Evolutionary conservation across 2,797 vertebrate species (phyloP).

Genomic region (Typhlichthys eigenmanni): DNA sequence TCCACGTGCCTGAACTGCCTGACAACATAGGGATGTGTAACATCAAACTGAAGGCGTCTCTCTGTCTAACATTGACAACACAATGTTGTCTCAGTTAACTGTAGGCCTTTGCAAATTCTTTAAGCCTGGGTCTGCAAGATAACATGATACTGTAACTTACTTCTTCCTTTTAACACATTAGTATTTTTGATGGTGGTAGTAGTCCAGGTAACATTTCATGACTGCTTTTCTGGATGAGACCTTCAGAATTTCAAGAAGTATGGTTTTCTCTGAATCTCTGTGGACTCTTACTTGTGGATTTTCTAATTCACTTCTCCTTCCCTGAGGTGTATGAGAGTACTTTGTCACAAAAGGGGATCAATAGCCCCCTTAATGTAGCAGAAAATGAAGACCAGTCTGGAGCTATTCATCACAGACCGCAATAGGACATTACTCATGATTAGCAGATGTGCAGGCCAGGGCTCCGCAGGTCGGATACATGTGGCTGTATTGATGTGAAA

Average conservation of each 20-base stretch:
- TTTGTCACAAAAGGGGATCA: constrained; percentile 49
- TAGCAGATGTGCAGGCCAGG: constrained; percentile 40
- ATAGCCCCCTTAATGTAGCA: constrained; percentile 68
- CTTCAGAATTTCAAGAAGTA: neutral
- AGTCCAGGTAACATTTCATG: no score
- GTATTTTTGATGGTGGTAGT: no score
- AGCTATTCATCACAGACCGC: constrained; percentile 52
- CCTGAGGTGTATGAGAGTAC: constrained; percentile 33
- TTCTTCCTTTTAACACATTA: no score
- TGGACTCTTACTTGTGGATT: constrained; percentile 3
- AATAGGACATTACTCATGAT: constrained; percentile 59
- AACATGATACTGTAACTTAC: no score
- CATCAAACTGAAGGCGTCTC: no score
- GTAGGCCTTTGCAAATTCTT: no score
- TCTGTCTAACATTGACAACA: no score
- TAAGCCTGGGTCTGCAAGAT: no score
- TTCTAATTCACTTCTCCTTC: constrained; percentile 27
- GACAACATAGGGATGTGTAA: no score
- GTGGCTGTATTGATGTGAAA: constrained; percentile 49
- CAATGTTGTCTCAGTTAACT: no score
- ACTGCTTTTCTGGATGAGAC: no score
- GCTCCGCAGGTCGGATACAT: constrained; percentile 35
- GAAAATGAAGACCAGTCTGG: constrained; percentile 63
- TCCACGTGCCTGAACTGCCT: neutral
- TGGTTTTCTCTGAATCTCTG: neutral